Evolutionary conservation across 2,888 invertebrate genomes (phyloP).

Genomic region (Resseliella maxima): DNA sequence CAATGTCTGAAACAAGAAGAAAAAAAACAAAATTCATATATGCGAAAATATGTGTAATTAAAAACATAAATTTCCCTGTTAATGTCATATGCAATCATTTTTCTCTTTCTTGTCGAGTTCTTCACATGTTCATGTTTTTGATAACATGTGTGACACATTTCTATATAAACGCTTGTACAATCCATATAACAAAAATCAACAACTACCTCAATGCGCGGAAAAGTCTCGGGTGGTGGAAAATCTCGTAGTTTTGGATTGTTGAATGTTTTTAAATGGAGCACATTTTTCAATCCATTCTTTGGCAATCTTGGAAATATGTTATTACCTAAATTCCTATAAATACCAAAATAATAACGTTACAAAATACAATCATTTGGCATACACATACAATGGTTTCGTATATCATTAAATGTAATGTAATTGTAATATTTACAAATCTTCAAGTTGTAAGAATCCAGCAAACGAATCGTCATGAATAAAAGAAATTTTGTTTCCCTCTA

Average conservation of each 20-base stretch:
- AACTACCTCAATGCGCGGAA: slow-evolving; percentile 79
- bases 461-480: slow-evolving; percentile 89
- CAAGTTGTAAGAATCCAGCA: slow-evolving; percentile 78
- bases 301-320: slow-evolving; percentile 88
- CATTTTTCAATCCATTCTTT: slow-evolving; percentile 80
- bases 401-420: neutral
- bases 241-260: slow-evolving; percentile 88
- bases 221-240: slow-evolving; percentile 87
- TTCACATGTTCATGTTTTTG: neutral
- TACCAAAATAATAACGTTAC: neutral
- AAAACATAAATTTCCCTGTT: too few species aligned
- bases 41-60: too few species aligned
- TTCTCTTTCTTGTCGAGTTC: neutral
- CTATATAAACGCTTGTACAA: neutral
- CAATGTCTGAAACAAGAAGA: slow-evolving; percentile 71
- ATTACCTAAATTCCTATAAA: slow-evolving; percentile 85
- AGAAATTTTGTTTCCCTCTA: slow-evolving; percentile 87
- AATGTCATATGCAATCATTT: neutral
- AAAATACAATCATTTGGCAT: slow-evolving; percentile 30
- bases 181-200: neutral
- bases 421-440: slow-evolving; percentile 82
- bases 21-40: neutral
- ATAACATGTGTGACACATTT: neutral
- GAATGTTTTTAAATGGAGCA: slow-evolving; percentile 89
- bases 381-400: too few species aligned